Conservation (phyloP, 2,888 invertebrate genomes). For the Anagyrus pseudococci region DNA sequence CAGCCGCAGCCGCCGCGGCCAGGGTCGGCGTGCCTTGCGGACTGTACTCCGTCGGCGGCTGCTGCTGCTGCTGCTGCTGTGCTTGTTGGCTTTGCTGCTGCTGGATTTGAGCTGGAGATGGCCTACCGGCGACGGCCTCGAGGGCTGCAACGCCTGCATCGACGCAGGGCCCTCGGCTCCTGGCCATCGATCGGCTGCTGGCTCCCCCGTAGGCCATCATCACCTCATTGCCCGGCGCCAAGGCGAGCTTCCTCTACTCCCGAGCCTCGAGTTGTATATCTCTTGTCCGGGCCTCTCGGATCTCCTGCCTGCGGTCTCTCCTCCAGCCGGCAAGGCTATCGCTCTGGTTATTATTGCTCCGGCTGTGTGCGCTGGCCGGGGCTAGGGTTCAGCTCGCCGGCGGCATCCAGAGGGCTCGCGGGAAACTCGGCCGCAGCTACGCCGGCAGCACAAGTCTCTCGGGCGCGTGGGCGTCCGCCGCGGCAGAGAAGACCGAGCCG, state of each 20-base stretch:
- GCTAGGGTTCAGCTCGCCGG: too few species aligned
- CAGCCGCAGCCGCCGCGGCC: conserved; percentile 44
- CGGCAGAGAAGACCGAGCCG: too few species aligned
- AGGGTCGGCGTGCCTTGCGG: conserved; percentile 56
- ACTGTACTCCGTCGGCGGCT: conserved; percentile 81
- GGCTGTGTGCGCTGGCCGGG: too few species aligned
- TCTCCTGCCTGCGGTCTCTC: neutral
- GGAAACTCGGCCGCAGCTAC: too few species aligned
- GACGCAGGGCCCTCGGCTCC: conserved; percentile 43
- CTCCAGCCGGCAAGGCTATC: neutral
- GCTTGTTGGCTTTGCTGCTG: conserved; percentile 48
- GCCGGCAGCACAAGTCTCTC: too few species aligned
- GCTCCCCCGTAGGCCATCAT: conserved; percentile 60
- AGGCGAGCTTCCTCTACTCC: conserved; percentile 41
- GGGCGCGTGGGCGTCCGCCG: too few species aligned
- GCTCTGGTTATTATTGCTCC: neutral
- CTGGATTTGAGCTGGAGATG: conserved; percentile 30
- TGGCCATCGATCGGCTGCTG: conserved; percentile 42
- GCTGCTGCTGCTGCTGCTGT: conserved; percentile 59
- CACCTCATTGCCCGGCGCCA: conserved; percentile 53
- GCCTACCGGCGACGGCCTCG: conserved; percentile 64
- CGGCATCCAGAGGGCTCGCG: too few species aligned
- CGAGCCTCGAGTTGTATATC: neutral
- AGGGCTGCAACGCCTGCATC: conserved; percentile 76
- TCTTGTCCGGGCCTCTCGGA: neutral